Evolutionary conservation across 2,888 invertebrate genomes (phyloP).

Genomic region (Thysanoteuthis rhombus): DNA sequence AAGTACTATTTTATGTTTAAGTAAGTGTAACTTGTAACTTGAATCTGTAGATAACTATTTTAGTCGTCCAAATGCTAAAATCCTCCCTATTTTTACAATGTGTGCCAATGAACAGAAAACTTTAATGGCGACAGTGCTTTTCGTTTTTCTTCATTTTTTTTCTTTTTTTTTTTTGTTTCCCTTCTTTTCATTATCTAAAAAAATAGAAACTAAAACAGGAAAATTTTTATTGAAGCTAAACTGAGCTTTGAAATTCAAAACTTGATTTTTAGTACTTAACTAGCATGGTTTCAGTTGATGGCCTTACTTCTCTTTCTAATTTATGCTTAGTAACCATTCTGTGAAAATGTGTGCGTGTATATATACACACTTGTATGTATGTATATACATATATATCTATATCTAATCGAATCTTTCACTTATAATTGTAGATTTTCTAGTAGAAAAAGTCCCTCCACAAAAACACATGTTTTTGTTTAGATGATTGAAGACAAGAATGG

Average conservation of each 20-base stretch:
- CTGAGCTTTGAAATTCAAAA: not conserved
- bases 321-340: not conserved
- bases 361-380: not conserved
- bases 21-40: not conserved
- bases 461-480: not conserved
- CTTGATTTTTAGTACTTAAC: not conserved
- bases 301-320: not conserved
- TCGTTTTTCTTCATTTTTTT: not conserved
- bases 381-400: not conserved
- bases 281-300: conserved; percentile 12
- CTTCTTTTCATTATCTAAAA: no score
- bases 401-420: not conserved
- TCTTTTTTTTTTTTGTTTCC: no score
- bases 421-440: not conserved
- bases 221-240: not conserved
- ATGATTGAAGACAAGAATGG: not conserved
- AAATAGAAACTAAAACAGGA: not conserved
- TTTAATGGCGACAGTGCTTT: not conserved
- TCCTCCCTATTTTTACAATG: not conserved
- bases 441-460: conserved; percentile 12
- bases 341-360: not conserved
- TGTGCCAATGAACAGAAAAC: not conserved
- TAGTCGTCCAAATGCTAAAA: not conserved
- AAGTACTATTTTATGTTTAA: not conserved
- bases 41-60: not conserved